Evolutionary conservation across 2,113 vertebrate genomes (phyloP).

Genomic region (Philantomba maxwellii): DNA sequence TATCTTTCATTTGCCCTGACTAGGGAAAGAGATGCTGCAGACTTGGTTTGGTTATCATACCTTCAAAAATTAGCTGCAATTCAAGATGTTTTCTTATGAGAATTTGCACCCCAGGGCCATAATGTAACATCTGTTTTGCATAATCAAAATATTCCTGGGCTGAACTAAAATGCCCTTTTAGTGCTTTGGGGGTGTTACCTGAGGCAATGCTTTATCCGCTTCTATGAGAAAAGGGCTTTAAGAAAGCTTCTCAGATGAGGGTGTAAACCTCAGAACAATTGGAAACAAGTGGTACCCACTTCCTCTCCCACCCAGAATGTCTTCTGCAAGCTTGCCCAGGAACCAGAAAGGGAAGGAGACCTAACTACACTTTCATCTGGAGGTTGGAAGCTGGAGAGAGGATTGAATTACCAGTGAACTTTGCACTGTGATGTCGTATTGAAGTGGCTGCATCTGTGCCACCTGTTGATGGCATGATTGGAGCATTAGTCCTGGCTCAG

Average conservation of each 20-base stretch:
- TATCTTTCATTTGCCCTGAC: background rate
- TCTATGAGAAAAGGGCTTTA: constrained; percentile 50
- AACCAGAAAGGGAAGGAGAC: constrained; percentile 56
- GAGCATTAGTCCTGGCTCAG: constrained; percentile 80
- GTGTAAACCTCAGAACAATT: constrained; percentile 64
- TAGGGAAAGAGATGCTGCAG: background rate
- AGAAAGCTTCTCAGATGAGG: constrained; percentile 47
- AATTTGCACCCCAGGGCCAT: background rate
- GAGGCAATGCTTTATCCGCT: constrained; percentile 57
- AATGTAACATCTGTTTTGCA: constrained; percentile 18
- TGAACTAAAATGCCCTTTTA: constrained; percentile 30
- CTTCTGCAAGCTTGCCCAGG: constrained; percentile 14
- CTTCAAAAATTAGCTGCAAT: constrained; percentile 51
- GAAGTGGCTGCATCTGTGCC: constrained; percentile 79
- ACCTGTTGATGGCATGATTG: constrained; percentile 83
- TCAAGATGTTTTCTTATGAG: constrained; percentile 16
- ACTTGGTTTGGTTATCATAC: background rate
- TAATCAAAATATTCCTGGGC: constrained; percentile 12
- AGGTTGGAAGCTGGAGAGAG: constrained; percentile 66
- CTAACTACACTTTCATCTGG: constrained; percentile 65
- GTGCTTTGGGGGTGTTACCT: background rate
- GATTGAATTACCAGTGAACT: constrained; percentile 75
- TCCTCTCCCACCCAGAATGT: constrained; percentile 35
- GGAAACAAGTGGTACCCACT: constrained; percentile 52
- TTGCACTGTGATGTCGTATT: constrained; percentile 75